phyloP scores from a whole-genome alignment of 2,888 invertebrate species.

The Acleris holmiana region DNA sequence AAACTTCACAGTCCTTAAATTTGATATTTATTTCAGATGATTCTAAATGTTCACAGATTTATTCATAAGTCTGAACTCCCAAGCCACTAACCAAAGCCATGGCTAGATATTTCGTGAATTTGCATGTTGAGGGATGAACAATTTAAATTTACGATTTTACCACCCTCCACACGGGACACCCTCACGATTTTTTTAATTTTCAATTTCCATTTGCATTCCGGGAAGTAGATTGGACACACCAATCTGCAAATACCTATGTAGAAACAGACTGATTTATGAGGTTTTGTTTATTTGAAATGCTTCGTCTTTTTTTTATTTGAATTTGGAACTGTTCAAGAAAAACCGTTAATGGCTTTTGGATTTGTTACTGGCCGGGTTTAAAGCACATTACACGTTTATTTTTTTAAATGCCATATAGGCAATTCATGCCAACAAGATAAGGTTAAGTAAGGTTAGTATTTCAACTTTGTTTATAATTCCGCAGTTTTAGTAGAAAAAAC shows the following conservation, averaged over 20 bases:
- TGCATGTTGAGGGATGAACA: slow-evolving; percentile 81
- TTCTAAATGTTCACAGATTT: slow-evolving; percentile 30
- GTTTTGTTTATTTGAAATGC: slow-evolving; percentile 35
- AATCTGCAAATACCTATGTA: slow-evolving; percentile 48
- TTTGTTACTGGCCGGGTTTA: too few species aligned
- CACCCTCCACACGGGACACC: slow-evolving; percentile 71
- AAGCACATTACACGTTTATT: too few species aligned
- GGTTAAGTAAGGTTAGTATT: too few species aligned
- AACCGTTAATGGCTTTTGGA: slow-evolving; percentile 16
- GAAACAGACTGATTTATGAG: slow-evolving; percentile 39
- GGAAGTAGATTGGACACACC: slow-evolving; percentile 43
- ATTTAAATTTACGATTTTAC: slow-evolving; percentile 82
- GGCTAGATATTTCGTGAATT: slow-evolving; percentile 59
- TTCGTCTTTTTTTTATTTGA: slow-evolving; percentile 34
- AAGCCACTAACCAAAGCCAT: slow-evolving; percentile 65
- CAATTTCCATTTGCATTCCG: slow-evolving; percentile 82
- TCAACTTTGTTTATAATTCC: too few species aligned
- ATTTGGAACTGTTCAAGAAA: slow-evolving; percentile 25
- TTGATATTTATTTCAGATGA: slow-evolving; percentile 1
- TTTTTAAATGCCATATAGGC: too few species aligned
- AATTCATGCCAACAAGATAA: too few species aligned
- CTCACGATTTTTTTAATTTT: slow-evolving; percentile 82
- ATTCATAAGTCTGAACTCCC: slow-evolving; percentile 43
- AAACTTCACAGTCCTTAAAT: too few species aligned
- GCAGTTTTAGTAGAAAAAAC: too few species aligned